Percentiles rank a stretch among this genome's conserved stretches.
These are phyloP conservation scores for Temnothorax nylanderi DNA, from an alignment of 1,140 invertebrate species.

Conservation along the genomic window DNA sequence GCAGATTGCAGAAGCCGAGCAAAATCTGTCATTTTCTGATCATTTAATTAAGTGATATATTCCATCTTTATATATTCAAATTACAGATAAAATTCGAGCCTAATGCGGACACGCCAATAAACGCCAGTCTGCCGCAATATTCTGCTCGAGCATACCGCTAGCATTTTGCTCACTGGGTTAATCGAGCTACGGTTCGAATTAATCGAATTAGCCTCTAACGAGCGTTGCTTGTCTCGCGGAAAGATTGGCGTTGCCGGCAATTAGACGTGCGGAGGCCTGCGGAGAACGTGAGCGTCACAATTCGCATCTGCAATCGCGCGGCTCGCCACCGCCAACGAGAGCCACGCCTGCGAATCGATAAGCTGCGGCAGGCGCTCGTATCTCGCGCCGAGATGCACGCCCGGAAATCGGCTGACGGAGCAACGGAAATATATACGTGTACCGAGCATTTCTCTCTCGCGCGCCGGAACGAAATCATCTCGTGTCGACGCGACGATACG, in stretches of 20 bases:
- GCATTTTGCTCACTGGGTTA: not conserved
- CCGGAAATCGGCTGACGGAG: not conserved
- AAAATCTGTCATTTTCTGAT: not conserved
- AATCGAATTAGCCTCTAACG: not conserved
- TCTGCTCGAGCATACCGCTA: not conserved
- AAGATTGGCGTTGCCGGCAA: not conserved
- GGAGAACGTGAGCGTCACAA: conserved; percentile 18
- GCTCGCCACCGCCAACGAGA: not conserved
- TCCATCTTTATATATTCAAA: not conserved
- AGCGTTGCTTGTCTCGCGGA: not conserved
- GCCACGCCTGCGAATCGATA: conserved; percentile 57
- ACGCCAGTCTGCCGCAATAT: not conserved
- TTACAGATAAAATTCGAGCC: not conserved
- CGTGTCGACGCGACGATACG: not conserved
- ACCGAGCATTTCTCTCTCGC: not conserved
- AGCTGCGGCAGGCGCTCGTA: conserved; percentile 8
- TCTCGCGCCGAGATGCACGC: conserved; percentile 30
- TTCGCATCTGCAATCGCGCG: conserved; percentile 30
- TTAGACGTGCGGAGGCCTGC: not conserved
- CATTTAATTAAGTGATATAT: not conserved
- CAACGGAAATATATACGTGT: not conserved
- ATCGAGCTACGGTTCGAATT: not conserved
- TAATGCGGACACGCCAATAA: not conserved
- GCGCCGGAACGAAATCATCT: not conserved
- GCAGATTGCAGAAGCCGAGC: not conserved